Evolutionary conservation across 2,113 vertebrate genomes (phyloP), one percentile per base, ranked within the genome.

Genomic region (Rostratula benghalensis): DNA sequence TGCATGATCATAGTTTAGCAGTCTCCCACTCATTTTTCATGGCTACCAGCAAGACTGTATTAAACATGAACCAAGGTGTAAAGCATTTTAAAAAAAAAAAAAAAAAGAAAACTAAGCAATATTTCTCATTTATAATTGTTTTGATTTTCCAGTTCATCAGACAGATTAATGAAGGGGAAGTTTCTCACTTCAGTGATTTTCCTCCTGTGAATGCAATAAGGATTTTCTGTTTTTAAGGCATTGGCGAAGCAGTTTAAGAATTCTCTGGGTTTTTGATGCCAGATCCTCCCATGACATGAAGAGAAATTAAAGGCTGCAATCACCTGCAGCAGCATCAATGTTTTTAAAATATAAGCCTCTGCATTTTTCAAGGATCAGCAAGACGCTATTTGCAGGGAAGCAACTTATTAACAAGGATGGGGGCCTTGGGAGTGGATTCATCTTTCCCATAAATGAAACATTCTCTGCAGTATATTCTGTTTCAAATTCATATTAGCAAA

Each of bases 301-400:
- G 80, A 97, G 56, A 59, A 97, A 87, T 82, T 97, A 98, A 98
- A 94, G 94, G 91, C 89, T 95, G 94, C 95, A 96, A 97, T 97
- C 97, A 97, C 90, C 96, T 97, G 59, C 76, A 96, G 93, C 94
- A 96, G 84, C 96, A 96, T 92, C 43, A 16, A 35, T 93, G 83
- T 86, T 92, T 97, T 96, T 96, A 97, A 97, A 97, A 96, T 90
- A 97, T 73, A 97, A 95, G 69, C 86, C 90, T 95, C 76, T 64
- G 91, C 90, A 91, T 77, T 92, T 96, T 96, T 94, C 83, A 96
- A 95, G 93, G 91, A 97, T 97, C 93, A 93, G 92, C 64, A 76
- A 97, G 70, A 94, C 93, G 82, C 27, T 94, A 83, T 87, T 97
- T 11, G 25, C 91, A 96, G 95, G 76, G 79, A 97, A 96, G 94